These are phyloP conservation scores for Alosa alosa DNA, from an alignment of 2,113 vertebrate genomes.

Conservation along the genomic window DNA sequence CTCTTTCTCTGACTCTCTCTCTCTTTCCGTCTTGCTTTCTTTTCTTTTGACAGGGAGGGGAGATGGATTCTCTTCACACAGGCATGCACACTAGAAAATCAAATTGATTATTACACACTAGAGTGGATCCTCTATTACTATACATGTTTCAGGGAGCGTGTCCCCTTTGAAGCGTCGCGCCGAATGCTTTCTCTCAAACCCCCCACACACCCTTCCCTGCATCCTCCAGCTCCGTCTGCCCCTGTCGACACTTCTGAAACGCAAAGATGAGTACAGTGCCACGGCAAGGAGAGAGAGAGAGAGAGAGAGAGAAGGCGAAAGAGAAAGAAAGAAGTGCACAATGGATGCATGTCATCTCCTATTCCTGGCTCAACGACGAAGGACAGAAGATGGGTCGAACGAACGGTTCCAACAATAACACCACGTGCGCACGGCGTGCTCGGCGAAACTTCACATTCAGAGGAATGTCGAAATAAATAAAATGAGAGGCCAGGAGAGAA, in stretches of 20 bases:
- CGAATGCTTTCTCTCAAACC: conserved; percentile 36
- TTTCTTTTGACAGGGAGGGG: conserved; percentile 38
- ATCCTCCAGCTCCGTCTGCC: conserved; percentile 2
- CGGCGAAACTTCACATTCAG: conserved; percentile 30
- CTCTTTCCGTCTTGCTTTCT: conserved; percentile 12
- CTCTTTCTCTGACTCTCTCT: background rate
- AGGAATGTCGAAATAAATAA: background rate
- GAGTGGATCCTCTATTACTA: conserved; percentile 48
- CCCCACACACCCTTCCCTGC: background rate
- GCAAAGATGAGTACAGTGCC: conserved; percentile 30
- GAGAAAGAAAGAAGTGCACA: conserved; percentile 19
- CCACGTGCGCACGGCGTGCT: conserved; percentile 28
- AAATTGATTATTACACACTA: conserved; percentile 56
- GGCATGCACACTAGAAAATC: conserved; percentile 35
- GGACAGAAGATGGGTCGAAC: conserved; percentile 15
- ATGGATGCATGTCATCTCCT: conserved; percentile 38
- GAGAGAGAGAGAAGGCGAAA: background rate
- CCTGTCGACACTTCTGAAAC: conserved; percentile 33
- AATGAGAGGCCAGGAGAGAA: background rate
- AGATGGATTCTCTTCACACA: conserved; percentile 39
- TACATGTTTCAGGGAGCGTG: conserved; percentile 42
- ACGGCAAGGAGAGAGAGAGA: conserved; percentile 26
- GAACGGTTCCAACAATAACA: conserved; percentile 27
- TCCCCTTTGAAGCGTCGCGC: conserved; percentile 44
- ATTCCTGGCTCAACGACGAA: conserved; percentile 27